These are phyloP conservation scores for Crematogaster levior DNA, from an alignment of 2,888 invertebrate genomes.

Conservation along the genomic window DNA sequence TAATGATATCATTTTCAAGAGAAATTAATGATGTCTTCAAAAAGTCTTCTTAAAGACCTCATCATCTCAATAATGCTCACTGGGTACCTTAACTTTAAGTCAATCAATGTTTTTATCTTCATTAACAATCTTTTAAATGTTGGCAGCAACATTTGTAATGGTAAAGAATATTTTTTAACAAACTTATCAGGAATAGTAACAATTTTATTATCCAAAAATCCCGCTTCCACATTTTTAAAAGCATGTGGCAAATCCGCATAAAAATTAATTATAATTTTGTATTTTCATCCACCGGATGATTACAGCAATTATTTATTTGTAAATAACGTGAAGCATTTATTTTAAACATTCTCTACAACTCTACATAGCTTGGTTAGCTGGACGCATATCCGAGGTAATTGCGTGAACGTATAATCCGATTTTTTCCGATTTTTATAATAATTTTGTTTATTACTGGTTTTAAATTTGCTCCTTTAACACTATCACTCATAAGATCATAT, in stretches of 20 bases:
- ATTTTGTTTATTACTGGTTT: not conserved
- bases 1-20: no score
- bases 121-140: not conserved
- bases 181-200: not conserved
- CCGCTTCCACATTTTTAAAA: not conserved
- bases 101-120: not conserved
- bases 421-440: not conserved
- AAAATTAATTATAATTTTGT: not conserved
- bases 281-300: not conserved
- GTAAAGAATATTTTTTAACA: not conserved
- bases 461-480: not conserved
- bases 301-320: not conserved
- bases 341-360: not conserved
- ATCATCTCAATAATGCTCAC: no score
- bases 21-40: no score
- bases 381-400: not conserved
- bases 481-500: not conserved
- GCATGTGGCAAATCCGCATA: not conserved
- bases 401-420: not conserved
- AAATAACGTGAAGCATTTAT: not conserved
- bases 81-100: no score
- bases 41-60: no score
- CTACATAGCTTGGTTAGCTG: not conserved
- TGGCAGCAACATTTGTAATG: not conserved
- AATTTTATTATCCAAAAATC: not conserved